A percentile compares a stretch with the other conserved stretches of the same genome.
Conservation (phyloP, 1,140 invertebrate genomes). For the Aleiodes sp. region DNA sequence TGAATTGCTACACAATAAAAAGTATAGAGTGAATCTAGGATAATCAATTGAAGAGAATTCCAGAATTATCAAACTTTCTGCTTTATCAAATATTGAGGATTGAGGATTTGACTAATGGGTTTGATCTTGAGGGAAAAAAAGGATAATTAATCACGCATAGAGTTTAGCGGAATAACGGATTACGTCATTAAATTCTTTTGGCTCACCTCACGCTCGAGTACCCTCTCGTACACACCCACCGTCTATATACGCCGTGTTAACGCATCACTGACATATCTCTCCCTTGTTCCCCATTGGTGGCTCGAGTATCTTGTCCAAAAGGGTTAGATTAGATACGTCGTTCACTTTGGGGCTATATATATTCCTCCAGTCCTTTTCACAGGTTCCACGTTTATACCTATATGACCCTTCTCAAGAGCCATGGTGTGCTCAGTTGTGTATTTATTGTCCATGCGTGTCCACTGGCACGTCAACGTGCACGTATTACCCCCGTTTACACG, state of each 20-base stretch:
- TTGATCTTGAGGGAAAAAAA: too few species aligned
- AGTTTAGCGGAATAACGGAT: conserved; percentile 38
- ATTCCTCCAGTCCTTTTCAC: conserved; percentile 36
- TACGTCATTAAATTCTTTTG: conserved; percentile 39
- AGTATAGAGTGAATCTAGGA: too few species aligned
- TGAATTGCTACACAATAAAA: too few species aligned
- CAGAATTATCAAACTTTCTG: too few species aligned
- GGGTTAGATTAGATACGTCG: conserved; percentile 66
- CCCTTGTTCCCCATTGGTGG: background rate
- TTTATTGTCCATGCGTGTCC: conserved; percentile 61
- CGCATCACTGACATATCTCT: background rate
- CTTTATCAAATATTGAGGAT: too few species aligned
- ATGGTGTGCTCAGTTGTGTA: conserved; percentile 38
- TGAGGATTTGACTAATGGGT: too few species aligned
- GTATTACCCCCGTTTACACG: conserved; percentile 43
- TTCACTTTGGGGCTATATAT: conserved; percentile 60
- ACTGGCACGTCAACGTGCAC: conserved; percentile 44
- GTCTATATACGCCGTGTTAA: conserved; percentile 9
- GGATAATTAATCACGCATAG: conserved; percentile 42
- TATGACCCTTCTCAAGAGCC: conserved; percentile 33
- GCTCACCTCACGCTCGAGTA: conserved; percentile 19
- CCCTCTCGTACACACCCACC: background rate
- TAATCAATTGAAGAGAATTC: too few species aligned
- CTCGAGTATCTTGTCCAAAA: conserved; percentile 53
- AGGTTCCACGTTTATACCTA: conserved; percentile 36